Base-by-base conservation (phyloP, 2,888 invertebrate species). In the Heteropelma amictum region DNA sequence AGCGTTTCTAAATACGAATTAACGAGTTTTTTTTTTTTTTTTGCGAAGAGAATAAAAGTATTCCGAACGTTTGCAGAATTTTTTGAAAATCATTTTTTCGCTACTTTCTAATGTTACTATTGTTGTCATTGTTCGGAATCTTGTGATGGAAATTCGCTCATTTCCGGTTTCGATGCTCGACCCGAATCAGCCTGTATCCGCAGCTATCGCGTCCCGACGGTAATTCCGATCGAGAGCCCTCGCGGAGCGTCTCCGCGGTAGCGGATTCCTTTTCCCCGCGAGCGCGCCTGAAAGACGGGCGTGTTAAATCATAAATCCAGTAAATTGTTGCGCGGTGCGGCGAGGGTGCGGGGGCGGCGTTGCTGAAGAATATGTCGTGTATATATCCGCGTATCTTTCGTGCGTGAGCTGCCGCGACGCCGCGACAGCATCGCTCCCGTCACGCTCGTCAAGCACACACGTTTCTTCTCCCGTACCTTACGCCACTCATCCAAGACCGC, bases 241-340 rank as follows among this genome's bases (percentile, higher is more conserved):
- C 30, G 23, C 19, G 61, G 49, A 28, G 26, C 70, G 53, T 10
- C n/a, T n/a, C 2, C 12, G 76, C 77, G 76, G 81, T 81, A 81
- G 81, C 78, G 12, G 10, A 73, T 74, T 76, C 73, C 76, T 65
- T 77, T 70, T 79, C 71, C 76, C 69, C n/a, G n/a, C n/a, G n/a
- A n/a, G n/a, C 76, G 71, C 71, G 68, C 69, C 79, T 81, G 82
- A 82, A 77, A 81, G 83, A 84, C 82, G 84, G 80, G 83, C 84
- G 84, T n/a, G n/a, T 85, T 84, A 83, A 85, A 86, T 85, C 82
- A 82, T 84, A 85, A 85, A 84, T 84, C 81, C 81, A 81, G 83
- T 80, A 84, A 85, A 85, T 84, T 84, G 83, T 81, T 80, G 80
- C 65, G 71, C 78, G 78, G 73, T 64, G 78, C 77, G 76, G 68